Evolutionary conservation across 2,888 invertebrate species (phyloP).

Genomic region (Adelognathus sp.): DNA sequence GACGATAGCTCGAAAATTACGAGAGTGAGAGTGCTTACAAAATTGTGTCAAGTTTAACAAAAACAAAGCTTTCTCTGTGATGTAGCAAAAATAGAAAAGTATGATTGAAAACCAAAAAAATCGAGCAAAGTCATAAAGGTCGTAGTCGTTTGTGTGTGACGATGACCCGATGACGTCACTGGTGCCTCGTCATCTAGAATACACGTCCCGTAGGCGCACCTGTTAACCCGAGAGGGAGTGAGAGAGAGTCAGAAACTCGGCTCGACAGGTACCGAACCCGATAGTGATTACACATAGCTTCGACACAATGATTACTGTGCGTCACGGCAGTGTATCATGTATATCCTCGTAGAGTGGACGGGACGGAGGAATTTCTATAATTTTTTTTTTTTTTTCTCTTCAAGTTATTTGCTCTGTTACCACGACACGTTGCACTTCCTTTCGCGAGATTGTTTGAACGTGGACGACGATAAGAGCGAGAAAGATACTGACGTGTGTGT

Average conservation of each 20-base stretch:
- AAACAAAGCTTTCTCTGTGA: not conserved
- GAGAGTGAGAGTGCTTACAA: no score
- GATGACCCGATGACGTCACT: slow-evolving; percentile 5
- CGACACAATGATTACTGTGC: not conserved
- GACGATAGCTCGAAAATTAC: no score
- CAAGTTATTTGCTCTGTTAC: slow-evolving; percentile 58
- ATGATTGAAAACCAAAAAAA: not conserved
- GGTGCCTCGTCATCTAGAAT: not conserved
- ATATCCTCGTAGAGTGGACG: slow-evolving; percentile 25
- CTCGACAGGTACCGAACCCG: slow-evolving; percentile 16
- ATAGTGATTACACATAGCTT: not conserved
- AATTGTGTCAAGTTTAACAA: no score
- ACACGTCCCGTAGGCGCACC: slow-evolving; percentile 28
- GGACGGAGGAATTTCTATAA: slow-evolving; percentile 1
- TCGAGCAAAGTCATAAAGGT: not conserved
- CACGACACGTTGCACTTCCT: slow-evolving; percentile 57
- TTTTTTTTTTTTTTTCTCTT: not conserved
- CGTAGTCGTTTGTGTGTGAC: slow-evolving; percentile 1
- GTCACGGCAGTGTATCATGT: not conserved
- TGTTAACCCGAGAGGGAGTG: slow-evolving; percentile 36
- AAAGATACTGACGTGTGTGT: slow-evolving; percentile 56
- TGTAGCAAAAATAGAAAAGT: no score
- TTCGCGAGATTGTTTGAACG: slow-evolving; percentile 67
- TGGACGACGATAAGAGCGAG: slow-evolving; percentile 67
- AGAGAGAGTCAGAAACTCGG: no score